Base-by-base conservation (phyloP, 2,797 vertebrate species). In the Micropoecilia bifurca region DNA sequence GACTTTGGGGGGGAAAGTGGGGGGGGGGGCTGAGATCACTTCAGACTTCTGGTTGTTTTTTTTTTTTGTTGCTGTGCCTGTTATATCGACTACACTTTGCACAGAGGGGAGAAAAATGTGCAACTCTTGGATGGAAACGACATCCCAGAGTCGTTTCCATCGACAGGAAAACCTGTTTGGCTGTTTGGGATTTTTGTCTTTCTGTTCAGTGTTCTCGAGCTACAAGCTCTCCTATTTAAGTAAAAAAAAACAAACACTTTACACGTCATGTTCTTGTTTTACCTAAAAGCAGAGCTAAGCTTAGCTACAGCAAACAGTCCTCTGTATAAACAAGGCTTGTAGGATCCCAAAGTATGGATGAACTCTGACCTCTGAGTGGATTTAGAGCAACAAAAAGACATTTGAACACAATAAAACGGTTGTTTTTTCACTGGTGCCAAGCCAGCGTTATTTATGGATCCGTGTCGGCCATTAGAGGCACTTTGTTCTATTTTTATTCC, bases 21-120 rank as follows among this genome's bases (percentile, higher is more conserved):
- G 33, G 1, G 22, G 33, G 1, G 84, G 82, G 80, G 82, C 80
- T 86, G 89, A 93, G 88, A 91, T 91, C 89, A 89, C 91, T 88
- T 90, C 86, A 77, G 86, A 83, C 89, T 89, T 90, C 61, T 83
- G 66, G 74, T 83, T 84, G 79, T 80, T 84, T 61, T 53, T 87
- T 61, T 53, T 87, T 81, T 84, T 43, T 78, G 78, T 91, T 88
- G 74, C 66, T 80, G 91, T 95, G 93, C 90, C 92, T 94, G 82
- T 75, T 85, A 90, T 88, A 88, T 92, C 85, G 59, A 36, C 83
- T 86, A 30, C 76, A 85, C 86, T 93, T 88, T 90, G 90, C 90
- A 91, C 83, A 84, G 88, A 85, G 43, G 71, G 66, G 85, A 84
- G 39, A 6, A 13, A 30, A 77, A 46, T 80, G 73, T 86, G 80